Evolutionary conservation across 1,140 invertebrate genomes (phyloP).

Genomic region (Ceratosolen solmsi): DNA sequence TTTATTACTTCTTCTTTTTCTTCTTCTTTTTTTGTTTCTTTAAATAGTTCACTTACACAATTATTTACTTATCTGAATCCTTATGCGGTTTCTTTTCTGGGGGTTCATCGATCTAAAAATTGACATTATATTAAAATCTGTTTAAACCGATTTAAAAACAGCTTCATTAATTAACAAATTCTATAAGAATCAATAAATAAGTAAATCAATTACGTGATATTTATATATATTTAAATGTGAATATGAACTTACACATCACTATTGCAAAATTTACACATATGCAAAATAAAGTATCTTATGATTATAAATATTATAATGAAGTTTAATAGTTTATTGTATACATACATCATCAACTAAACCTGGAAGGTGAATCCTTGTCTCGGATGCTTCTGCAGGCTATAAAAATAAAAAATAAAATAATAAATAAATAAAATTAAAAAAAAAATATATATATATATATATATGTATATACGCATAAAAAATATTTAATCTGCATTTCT

Average conservation of each 20-base stretch:
- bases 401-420: slow-evolving; percentile 52
- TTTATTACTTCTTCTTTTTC: slow-evolving; percentile 54
- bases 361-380: slow-evolving; percentile 83
- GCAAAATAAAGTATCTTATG: too few relatives aligned
- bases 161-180: too few relatives aligned
- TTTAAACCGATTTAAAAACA: not conserved
- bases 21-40: slow-evolving; percentile 18
- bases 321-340: slow-evolving; percentile 34
- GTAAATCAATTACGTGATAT: too few relatives aligned
- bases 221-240: too few relatives aligned
- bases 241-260: too few relatives aligned
- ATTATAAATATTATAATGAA: too few relatives aligned
- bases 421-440: too few relatives aligned
- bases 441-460: too few relatives aligned
- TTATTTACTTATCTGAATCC: slow-evolving; percentile 72
- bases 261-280: too few relatives aligned
- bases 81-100: slow-evolving; percentile 71
- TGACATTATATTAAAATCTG: not conserved
- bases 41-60: slow-evolving; percentile 61
- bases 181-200: too few relatives aligned
- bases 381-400: slow-evolving; percentile 84
- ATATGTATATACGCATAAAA: too few relatives aligned
- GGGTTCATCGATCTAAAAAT: slow-evolving; percentile 69
- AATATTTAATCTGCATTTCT: not conserved
- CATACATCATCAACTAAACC: slow-evolving; percentile 79